A percentile compares a stretch with the other conserved stretches of the same genome.
These are phyloP conservation scores for Pseudochromis fuscus DNA, from an alignment of 2,797 vertebrate genomes.

Conservation along the genomic window DNA sequence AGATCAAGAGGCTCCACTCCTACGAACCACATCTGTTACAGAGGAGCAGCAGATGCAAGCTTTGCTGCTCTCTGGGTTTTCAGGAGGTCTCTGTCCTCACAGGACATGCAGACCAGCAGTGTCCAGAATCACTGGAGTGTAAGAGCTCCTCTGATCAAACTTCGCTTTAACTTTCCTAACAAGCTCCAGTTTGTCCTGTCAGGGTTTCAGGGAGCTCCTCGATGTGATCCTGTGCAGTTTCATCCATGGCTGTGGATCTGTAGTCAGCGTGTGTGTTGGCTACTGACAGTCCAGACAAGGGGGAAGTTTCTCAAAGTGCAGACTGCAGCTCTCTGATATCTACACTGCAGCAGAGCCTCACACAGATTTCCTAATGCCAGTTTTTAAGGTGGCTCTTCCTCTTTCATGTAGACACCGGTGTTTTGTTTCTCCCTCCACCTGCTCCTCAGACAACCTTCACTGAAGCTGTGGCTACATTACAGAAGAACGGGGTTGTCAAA, in stretches of 20 bases:
- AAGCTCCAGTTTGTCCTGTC: constrained; percentile 26
- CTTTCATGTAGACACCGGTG: background rate
- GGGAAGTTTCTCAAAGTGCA: constrained; percentile 1
- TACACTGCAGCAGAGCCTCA: background rate
- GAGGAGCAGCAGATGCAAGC: background rate
- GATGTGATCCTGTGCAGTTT: constrained; percentile 12
- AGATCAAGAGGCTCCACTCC: constrained; percentile 1
- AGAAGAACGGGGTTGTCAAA: constrained; percentile 14
- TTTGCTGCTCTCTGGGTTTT: constrained; percentile 7
- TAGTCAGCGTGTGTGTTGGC: background rate
- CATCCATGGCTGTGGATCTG: constrained; percentile 1
- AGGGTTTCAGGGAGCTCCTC: constrained; percentile 1
- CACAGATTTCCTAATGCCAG: background rate
- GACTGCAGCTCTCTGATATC: constrained; percentile 2
- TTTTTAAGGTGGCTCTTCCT: background rate
- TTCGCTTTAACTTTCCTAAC: constrained; percentile 18
- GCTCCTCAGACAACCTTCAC: background rate
- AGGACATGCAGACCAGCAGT: background rate
- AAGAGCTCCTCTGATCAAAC: constrained; percentile 24
- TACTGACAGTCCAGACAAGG: constrained; percentile 16
- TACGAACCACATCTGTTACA: background rate
- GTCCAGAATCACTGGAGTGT: background rate
- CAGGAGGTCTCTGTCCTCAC: background rate
- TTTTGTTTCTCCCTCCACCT: constrained; percentile 3
- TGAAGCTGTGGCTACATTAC: constrained; percentile 16